Base-by-base conservation (phyloP, 2,797 vertebrate species). In the Sebastes oblongus region DNA sequence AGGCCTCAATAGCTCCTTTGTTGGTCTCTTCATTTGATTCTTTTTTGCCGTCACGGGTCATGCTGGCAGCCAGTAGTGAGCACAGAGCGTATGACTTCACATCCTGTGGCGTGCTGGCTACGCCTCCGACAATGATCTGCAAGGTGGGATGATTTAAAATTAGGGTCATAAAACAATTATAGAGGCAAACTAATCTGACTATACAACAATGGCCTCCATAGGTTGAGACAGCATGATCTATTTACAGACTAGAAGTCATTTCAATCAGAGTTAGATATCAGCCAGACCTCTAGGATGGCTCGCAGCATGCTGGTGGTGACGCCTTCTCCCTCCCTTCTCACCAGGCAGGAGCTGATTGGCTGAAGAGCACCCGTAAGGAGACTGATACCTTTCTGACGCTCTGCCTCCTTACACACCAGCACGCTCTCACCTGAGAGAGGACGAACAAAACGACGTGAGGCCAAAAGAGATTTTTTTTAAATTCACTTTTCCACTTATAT, bases 291-390 rank as follows among this genome's bases (percentile, higher is more conserved):
- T 66, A 99, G 93, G 92, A 99, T 98, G 75, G 98, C 98, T 89
- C 98, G 95, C 66, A 98, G 96, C 98, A 99, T 98, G 85, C 97
- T 98, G 22, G 97, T 96, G 71, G 98, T 95, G 73, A 98, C 89
- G 11, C 96, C 97, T 34, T 96, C 96, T 30, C 97, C 98, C 72
- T 97, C 97, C 67, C 69, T 92, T 92, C 93, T 97, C 80, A 96
- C 93, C 82, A 99, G 93, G 90, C 97, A 99, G 94, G 98, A 99
- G 78, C 84, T 88, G 90, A 99, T 96, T 81, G 98, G 97, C 84
- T 96, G 97, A 34, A 99, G 96, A 69, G 89, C 91, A 27, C 97
- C 98, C 66, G 95, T 97, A 74, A 99, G 95, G 0, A 99, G 94
- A 86, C 93, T 93, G 24, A 96, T 80, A 22, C 97, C 98, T 95